Percentiles rank a stretch among this genome's conserved stretches.
phyloP scores from a whole-genome alignment of 2,888 invertebrate species.

The Hypomecis punctinalis region DNA sequence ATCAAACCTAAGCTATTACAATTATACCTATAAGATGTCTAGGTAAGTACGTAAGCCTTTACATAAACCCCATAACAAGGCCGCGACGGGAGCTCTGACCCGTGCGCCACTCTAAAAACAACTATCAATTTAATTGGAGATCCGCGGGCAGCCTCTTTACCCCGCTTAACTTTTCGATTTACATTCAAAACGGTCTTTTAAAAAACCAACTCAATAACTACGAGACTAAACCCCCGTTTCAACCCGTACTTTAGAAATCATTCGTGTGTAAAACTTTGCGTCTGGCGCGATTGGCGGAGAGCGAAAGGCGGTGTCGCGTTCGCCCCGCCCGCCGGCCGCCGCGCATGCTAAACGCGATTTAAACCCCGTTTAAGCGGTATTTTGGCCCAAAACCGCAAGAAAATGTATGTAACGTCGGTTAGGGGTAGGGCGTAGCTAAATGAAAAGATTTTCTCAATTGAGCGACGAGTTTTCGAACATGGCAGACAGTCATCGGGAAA shows the following conservation, averaged over 20 bases:
- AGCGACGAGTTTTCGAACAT: constrained; percentile 73
- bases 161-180: constrained; percentile 84
- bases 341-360: constrained; percentile 83
- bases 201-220: constrained; percentile 81
- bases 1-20: too few species aligned
- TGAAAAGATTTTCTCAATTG: constrained; percentile 80
- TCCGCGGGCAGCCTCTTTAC: constrained; percentile 77
- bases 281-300: constrained; percentile 61
- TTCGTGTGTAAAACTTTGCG: constrained; percentile 69
- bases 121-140: constrained; percentile 83
- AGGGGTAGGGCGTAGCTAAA: constrained; percentile 82
- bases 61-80: not conserved
- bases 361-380: constrained; percentile 84
- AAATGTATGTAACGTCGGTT: constrained; percentile 80
- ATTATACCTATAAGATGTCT: too few species aligned
- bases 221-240: constrained; percentile 72
- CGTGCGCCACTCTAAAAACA: constrained; percentile 41
- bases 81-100: constrained; percentile 2
- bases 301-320: constrained; percentile 57
- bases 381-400: constrained; percentile 83
- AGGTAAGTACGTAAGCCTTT: too few species aligned
- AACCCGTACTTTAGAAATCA: constrained; percentile 74
- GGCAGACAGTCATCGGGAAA: constrained; percentile 73
- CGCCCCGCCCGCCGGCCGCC: constrained; percentile 63
- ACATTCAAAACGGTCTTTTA: constrained; percentile 84